phyloP scores from a whole-genome alignment of 2,113 vertebrate genomes.

The Chamaea fasciata region DNA sequence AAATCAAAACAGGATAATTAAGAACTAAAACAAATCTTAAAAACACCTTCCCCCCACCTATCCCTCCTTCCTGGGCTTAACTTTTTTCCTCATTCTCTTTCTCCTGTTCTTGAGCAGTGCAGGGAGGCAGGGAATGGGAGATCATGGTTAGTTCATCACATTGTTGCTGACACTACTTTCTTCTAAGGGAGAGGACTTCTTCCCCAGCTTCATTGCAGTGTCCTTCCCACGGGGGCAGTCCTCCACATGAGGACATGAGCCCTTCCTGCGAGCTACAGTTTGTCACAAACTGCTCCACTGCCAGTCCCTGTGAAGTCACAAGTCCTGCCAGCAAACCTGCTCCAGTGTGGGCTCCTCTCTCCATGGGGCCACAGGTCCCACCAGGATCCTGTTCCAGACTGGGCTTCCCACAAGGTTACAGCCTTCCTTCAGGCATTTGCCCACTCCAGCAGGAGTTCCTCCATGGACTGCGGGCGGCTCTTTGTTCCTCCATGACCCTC shows the following conservation, averaged over 20 bases:
- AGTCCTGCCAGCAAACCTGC: neutral
- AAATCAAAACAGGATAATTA: neutral
- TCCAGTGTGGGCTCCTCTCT: neutral
- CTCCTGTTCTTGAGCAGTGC: neutral
- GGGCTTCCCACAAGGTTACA: neutral
- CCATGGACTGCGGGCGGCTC: neutral
- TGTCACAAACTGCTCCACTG: neutral
- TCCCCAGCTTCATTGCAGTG: neutral
- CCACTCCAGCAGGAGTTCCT: accelerated
- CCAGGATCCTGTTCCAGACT: neutral
- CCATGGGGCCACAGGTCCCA: accelerated
- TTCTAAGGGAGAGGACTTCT: neutral
- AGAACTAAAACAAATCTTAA: neutral
- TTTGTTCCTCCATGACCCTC: neutral
- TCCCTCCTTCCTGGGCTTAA: neutral
- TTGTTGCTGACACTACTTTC: neutral
- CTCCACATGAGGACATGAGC: neutral
- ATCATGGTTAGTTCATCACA: neutral
- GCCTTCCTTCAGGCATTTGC: too few relatives aligned
- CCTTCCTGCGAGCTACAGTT: neutral
- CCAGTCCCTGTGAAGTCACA: neutral
- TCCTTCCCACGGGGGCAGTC: neutral
- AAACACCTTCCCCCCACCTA: neutral
- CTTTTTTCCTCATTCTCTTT: neutral
- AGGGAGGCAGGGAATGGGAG: neutral